phyloP scores from a whole-genome alignment of 1,140 invertebrate species.

The Lordiphosa mommai region DNA sequence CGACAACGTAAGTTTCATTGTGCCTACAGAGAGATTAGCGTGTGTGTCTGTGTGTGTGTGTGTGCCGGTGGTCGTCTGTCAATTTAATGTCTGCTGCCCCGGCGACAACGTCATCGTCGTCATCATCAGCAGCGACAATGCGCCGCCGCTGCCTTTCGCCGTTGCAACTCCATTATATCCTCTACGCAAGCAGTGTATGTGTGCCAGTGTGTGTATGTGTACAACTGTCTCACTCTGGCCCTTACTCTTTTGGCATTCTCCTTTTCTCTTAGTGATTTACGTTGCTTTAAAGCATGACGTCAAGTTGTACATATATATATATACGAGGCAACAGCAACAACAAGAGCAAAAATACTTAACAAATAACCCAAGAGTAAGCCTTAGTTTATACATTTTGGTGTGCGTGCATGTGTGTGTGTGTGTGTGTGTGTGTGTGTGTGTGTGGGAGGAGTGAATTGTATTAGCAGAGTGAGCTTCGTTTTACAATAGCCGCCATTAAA shows the following conservation, averaged over 20 bases:
- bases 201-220: too few relatives aligned
- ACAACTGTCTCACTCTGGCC: conserved; percentile 1
- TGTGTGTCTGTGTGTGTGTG: conserved; percentile 15
- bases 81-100: conserved; percentile 67
- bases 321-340: conserved; percentile 16
- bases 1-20: conserved; percentile 67
- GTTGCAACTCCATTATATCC: conserved; percentile 67
- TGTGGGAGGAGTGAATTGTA: conserved; percentile 47
- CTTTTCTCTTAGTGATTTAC: conserved; percentile 60
- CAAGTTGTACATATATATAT: conserved; percentile 55
- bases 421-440: conserved; percentile 10
- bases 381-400: conserved; percentile 5
- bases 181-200: conserved; percentile 31
- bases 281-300: conserved; percentile 69
- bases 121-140: conserved; percentile 22
- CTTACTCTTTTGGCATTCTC: conserved; percentile 10
- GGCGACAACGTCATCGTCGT: conserved; percentile 41
- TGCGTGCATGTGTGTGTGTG: conserved; percentile 9
- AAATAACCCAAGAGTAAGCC: conserved; percentile 46
- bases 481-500: conserved; percentile 45
- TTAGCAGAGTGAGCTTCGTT: conserved; percentile 40
- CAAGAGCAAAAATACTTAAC: conserved; percentile 54
- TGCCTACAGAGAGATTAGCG: conserved; percentile 5
- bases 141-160: conserved; percentile 28
- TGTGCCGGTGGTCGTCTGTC: conserved; percentile 63